Evolutionary conservation across 2,888 invertebrate genomes (phyloP).

Genomic region (Parnassius smintheus): DNA sequence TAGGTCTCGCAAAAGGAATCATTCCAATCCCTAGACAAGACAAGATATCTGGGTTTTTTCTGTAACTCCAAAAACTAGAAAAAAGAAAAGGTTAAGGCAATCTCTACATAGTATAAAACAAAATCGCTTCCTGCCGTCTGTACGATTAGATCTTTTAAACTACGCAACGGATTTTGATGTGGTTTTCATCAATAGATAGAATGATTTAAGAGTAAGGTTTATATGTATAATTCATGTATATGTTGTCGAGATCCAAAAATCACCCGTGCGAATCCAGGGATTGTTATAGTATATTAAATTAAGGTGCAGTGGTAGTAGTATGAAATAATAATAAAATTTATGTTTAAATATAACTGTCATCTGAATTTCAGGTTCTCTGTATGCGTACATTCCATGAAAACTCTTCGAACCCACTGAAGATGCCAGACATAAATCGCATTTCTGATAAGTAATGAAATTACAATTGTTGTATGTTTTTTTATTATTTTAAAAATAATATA

Average conservation of each 20-base stretch:
- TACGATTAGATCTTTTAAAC: no score
- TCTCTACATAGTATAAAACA: no score
- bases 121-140: no score
- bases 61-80: not conserved
- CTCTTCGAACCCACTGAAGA: not conserved
- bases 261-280: no score
- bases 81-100: no score
- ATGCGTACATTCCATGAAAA: not conserved
- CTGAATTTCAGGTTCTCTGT: not conserved
- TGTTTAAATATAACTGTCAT: not conserved
- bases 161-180: no score
- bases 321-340: not conserved
- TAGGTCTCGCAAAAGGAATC: not conserved
- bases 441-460: not conserved
- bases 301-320: not conserved
- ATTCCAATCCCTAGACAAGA: not conserved
- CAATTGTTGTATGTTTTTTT: not conserved
- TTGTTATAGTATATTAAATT: not conserved
- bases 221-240: no score
- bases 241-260: no score
- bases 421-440: slow-evolving; percentile 1
- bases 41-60: not conserved
- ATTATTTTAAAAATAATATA: not conserved
- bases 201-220: no score
- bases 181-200: no score